Evolutionary conservation across 2,797 vertebrate species (phyloP), one percentile per base, ranked within the genome.

Genomic region (Brotula barbata): DNA sequence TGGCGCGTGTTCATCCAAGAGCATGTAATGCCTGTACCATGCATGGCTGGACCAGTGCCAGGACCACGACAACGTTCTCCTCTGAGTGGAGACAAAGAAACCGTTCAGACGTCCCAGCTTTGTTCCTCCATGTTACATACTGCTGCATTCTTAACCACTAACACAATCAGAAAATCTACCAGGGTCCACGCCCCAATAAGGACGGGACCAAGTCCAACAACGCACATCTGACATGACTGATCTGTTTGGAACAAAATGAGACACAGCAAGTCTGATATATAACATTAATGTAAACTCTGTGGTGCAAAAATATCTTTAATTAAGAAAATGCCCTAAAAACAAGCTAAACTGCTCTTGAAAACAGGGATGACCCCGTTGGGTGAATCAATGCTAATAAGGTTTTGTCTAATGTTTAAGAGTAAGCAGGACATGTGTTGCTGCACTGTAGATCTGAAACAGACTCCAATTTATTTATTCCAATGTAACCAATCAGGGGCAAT

Each of bases 401-500:
- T 72, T 6, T 2, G 31, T 33, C 31, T 10, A 6, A 11, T 33
- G 9, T 33, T 70, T 64, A 60, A 52, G 21, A 42, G 46, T 52
- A 43, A 55, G 54, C 51, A 46, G 48, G 22, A 77, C 15, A 49
- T 76, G 25, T 42, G 49, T 47, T 43, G 56, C 62, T 71, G 47
- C 63, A 25, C 43, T 1, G 1, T 34, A 43, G 61, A 75, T 73
- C 70, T 75, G 67, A 47, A 69, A 64, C 46, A 75, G 74, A 75
- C 77, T 59, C 61, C 59, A 75, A 74, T 80, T 86, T 83, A 74
- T 87, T 89, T 87, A 85, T 80, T 68, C 74, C 75, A 71, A 74
- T 79, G 74, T 75, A 79, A 71, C 80, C 74, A 82, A 80, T 85
- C 83, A 68, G 71, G 71, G 57, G 65, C 73, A 79, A 73, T 89